phyloP scores from a whole-genome alignment of 2,888 invertebrate species.

The Apodemia zela region DNA sequence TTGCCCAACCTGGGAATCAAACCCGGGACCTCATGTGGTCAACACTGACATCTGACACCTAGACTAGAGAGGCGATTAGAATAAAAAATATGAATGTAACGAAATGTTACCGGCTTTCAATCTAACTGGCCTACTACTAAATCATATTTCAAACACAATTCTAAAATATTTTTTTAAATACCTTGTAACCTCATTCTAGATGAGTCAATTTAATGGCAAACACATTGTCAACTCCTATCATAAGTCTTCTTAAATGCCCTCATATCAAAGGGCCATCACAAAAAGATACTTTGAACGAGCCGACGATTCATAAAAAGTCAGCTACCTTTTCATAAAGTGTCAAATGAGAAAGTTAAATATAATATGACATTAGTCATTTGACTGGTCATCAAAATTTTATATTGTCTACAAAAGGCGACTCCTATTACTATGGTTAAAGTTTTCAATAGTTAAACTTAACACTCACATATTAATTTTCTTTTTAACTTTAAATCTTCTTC shows the following conservation, averaged over 20 bases:
- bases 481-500: neutral
- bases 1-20: too few relatives aligned
- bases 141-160: constrained; percentile 65
- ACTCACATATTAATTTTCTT: neutral
- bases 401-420: constrained; percentile 27
- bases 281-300: constrained; percentile 57
- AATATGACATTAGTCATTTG: constrained; percentile 67
- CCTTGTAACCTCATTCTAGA: constrained; percentile 66
- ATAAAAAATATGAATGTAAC: neutral
- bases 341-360: constrained; percentile 53
- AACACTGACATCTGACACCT: too few relatives aligned
- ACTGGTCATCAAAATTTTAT: constrained; percentile 58
- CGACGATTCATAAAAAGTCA: constrained; percentile 52
- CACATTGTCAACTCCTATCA: constrained; percentile 52
- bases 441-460: neutral
- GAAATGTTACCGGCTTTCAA: neutral
- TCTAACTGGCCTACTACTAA: constrained; percentile 43
- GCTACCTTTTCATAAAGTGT: constrained; percentile 62
- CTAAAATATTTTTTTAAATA: constrained; percentile 53
- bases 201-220: constrained; percentile 68
- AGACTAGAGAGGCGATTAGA: neutral
- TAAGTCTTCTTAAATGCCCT: constrained; percentile 36
- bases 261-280: constrained; percentile 33
- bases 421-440: neutral
- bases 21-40: too few relatives aligned